Base-by-base conservation (phyloP, 1,140 invertebrate species). In the Cotesia glomerata region DNA sequence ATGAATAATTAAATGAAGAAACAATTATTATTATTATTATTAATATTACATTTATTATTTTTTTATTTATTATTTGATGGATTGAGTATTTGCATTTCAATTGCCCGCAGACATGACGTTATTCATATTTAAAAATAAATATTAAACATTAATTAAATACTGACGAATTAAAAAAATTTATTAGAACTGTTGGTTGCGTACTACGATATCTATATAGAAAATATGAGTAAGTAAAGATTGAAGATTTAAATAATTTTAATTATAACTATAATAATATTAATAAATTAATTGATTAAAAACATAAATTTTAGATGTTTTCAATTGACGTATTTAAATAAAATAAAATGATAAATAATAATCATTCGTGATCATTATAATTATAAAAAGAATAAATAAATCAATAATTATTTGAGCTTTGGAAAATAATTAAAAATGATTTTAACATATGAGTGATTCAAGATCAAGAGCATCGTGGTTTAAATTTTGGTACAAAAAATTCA, bases 61-160 rank as follows among this genome's bases (percentile, higher is more conserved):
- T 26, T 26, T 26, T 26, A 26, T 26, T 26, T 26, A 26, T 26
- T 26, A 26, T 26, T 26, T 26, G 26, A 26, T 26, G 26, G 3
- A 45, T 7, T 45, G 7, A 45, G 11, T 45, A 45, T 82, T 45
- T 80, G 84, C 80, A 82, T 78, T 75, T 79, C 80, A 81, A 84
- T 78, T 81, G 81, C 79, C 75, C 32, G 68, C 69, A 75, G 82
- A 82, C 78, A 79, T 78, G 75, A 82, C 81, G 85, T 86, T 86
- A 85, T 85, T 81, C 74, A 76, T 78, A 76, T 76, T 79, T 66
- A 66, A 71, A 61, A 71, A 52, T 45, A 52, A 68, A 72, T 72
- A 67, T 72, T 67, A 68, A 73, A 68, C 62, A 56, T 18, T 49
- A 62, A 64, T 18, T 45, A 72, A 13, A 68, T 39, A 52, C 16